phyloP scores from a whole-genome alignment of 2,888 invertebrate genomes.

The Gasteruption jaculator region DNA sequence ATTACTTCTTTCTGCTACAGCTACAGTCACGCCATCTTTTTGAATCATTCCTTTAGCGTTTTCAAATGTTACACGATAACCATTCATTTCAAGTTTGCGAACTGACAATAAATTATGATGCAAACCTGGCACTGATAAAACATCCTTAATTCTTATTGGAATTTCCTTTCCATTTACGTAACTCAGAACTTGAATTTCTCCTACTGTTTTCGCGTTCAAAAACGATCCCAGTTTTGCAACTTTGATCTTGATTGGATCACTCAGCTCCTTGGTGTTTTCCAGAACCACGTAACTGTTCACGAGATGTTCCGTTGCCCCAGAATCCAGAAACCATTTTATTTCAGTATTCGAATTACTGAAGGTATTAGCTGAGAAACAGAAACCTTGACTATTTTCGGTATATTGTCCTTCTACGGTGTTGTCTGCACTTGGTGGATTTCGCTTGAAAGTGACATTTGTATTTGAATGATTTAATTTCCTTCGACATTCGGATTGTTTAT shows the following conservation, averaged over 20 bases:
- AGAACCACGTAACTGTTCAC: slow-evolving; percentile 12
- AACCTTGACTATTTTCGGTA: background rate
- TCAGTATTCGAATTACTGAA: background rate
- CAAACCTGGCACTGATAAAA: slow-evolving; percentile 21
- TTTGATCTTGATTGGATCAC: slow-evolving; percentile 22
- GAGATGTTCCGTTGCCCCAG: slow-evolving; percentile 30
- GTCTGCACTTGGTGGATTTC: background rate
- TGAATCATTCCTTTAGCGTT: slow-evolving; percentile 24
- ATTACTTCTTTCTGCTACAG: slow-evolving; percentile 18
- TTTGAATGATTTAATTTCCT: slow-evolving; percentile 5
- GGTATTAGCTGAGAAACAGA: slow-evolving; percentile 10
- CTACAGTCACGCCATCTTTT: slow-evolving; percentile 19
- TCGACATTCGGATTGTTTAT: slow-evolving; percentile 15
- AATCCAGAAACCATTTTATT: slow-evolving; percentile 27
- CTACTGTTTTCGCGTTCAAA: slow-evolving; percentile 11
- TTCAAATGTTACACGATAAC: slow-evolving; percentile 26
- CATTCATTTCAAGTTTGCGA: slow-evolving; percentile 25
- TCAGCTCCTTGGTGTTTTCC: slow-evolving; percentile 17
- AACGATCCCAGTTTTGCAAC: slow-evolving; percentile 23
- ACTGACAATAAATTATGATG: slow-evolving; percentile 26
- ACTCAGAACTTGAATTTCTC: slow-evolving; percentile 18
- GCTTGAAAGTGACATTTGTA: slow-evolving; percentile 1
- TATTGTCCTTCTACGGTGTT: background rate
- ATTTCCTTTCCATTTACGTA: slow-evolving; percentile 10
- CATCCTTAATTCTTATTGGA: slow-evolving; percentile 19